Percentiles rank a stretch among this genome's conserved stretches.
Conservation (phyloP, 2,113 vertebrate genomes). For the cattle (Bos taurus) region ARS-UCD2.0 NC_037339.1:80938001-80938500, state of each 20-base stretch:
- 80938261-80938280: not conserved
- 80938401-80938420: not conserved
- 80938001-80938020: not conserved
- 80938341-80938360: not conserved
- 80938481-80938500: rapidly evolving
- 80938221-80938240: not conserved
- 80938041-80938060: slow-evolving; percentile 47
- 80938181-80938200: slow-evolving; percentile 47
- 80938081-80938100: slow-evolving; percentile 49
- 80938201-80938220: not conserved
- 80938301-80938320: not conserved
- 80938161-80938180: not conserved
- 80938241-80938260: not conserved
- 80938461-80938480: not conserved
- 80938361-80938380: not conserved
- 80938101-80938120: slow-evolving; percentile 55
- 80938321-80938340: not conserved
- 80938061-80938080: slow-evolving; percentile 24
- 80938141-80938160: not conserved
- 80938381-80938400: not conserved
- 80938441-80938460: not conserved
- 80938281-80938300: not conserved
- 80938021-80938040: slow-evolving; percentile 46
- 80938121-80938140: slow-evolving; percentile 17
- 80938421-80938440: not conserved